Conservation (phyloP, 2,797 vertebrate genomes). For the Hirundo rustica region DNA sequence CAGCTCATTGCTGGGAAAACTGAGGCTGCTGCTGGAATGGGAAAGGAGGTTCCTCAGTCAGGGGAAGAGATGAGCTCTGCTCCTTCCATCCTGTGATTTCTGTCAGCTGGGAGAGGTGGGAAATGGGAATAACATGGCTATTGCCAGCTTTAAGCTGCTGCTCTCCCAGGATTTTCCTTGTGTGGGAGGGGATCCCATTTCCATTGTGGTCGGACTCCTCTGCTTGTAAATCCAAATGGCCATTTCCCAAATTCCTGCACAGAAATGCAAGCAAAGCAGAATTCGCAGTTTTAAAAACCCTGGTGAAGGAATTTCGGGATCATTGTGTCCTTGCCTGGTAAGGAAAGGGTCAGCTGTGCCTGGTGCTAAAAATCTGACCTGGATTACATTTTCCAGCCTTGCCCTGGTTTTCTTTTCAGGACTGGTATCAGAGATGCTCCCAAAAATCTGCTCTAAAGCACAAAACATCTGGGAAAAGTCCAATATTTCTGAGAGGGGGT, state of each 20-base stretch:
- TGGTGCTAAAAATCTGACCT: not conserved
- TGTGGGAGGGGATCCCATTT: not conserved
- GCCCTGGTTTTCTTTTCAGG: not conserved
- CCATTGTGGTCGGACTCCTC: not conserved
- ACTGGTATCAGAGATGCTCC: not conserved
- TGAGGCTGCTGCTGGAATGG: not conserved
- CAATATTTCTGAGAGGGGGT: not conserved
- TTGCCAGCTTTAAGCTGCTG: not conserved
- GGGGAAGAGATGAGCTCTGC: not conserved
- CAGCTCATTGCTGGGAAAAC: not conserved
- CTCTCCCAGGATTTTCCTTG: not conserved
- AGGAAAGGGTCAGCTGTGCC: not conserved
- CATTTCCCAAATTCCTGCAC: not conserved
- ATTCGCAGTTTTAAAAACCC: not conserved
- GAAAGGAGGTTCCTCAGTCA: not conserved
- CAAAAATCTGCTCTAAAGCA: not conserved
- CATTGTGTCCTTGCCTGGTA: rapidly evolving
- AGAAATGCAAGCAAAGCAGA: not conserved
- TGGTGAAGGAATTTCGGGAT: not conserved
- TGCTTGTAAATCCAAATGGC: not conserved
- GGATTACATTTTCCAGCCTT: not conserved
- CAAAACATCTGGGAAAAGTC: not conserved
- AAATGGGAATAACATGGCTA: not conserved
- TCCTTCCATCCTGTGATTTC: not conserved
- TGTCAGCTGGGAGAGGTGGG: not conserved